Base-by-base conservation (phyloP, 1,140 invertebrate genomes). In the Bradysia coprophila region DNA sequence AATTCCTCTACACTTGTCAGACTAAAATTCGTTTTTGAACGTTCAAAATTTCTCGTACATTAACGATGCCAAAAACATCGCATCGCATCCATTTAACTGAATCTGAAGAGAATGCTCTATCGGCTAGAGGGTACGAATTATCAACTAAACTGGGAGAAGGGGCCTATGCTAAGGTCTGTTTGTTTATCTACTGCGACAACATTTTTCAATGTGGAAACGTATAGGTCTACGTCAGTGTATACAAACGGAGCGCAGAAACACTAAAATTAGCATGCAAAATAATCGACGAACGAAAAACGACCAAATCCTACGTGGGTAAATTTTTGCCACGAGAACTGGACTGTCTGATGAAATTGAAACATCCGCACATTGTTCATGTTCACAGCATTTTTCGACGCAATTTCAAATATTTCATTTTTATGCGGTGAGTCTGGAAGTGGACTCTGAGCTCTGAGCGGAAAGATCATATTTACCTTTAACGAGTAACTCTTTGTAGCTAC, bases 311-410 rank as follows among this genome's bases (percentile, higher is more conserved):
- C 49, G 65, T 78, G 16, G 61, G 70, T 6, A 78, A 83, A 55
- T 85, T 85, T 57, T 61, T 85, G 21, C 78, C 80, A 0, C 61
- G 81, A 18, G 81, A 86, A 58, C 58, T 85, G 3, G 71, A 79
- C 37, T 71, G 82, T 16, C 55, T 81, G 10, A 63, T 71, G 13
- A 70, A 77, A 49, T 49, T 85, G 6, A 74, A 75, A 51, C 81
- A 86, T 51, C 79, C 79, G 0, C 71, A 81, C 47, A 66, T 85
- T 5, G 68, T 84, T 0, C 64, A 75, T 45, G 69, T 81, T 18
- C 75, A 76, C 21, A 75, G 74, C 51, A 76, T 80, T 46, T 73
- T 78, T 43, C 72, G 77, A 53, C 64, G 67, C 16, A 64, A 67
- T 41, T 63, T 60, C 2, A 75, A 72, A 51, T 79, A 76, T 53